phyloP scores from a whole-genome alignment of 2,888 invertebrate species.

The Cantharis lateralis region DNA sequence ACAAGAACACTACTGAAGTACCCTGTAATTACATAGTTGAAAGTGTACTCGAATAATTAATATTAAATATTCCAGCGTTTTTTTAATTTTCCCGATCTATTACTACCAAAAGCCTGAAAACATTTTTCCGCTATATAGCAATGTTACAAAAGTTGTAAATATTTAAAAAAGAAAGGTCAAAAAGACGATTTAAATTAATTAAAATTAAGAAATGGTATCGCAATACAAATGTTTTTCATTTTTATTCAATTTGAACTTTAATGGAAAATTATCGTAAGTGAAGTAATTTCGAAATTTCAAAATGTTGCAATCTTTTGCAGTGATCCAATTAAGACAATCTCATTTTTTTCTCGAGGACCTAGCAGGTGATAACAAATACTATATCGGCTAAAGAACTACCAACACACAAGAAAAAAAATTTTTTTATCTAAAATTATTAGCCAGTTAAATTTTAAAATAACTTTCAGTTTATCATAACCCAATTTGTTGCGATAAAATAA shows the following conservation, averaged over 20 bases:
- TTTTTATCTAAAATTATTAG: not conserved
- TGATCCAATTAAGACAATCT: not conserved
- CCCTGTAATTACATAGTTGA: not conserved
- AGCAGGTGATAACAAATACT: not conserved
- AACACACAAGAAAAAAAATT: not conserved
- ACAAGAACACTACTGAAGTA: not conserved
- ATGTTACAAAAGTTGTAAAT: no score
- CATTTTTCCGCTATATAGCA: no score
- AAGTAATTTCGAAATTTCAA: not conserved
- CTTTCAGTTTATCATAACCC: not conserved
- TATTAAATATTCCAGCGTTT: not conserved
- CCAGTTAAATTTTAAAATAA: not conserved
- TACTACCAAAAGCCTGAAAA: no score
- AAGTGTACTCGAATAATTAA: not conserved
- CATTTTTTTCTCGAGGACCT: not conserved
- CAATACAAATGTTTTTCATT: not conserved
- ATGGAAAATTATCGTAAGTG: not conserved
- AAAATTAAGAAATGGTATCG: not conserved
- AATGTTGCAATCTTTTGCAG: not conserved
- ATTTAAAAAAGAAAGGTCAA: not conserved
- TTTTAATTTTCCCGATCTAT: no score
- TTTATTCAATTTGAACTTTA: no score
- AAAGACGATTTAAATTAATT: not conserved
- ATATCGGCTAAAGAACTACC: no score
- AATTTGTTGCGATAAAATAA: not conserved